A percentile compares a stretch with the other conserved stretches of the same genome.
phyloP scores from a whole-genome alignment of 2,888 invertebrate genomes.

The Ptychoptera albimana region DNA sequence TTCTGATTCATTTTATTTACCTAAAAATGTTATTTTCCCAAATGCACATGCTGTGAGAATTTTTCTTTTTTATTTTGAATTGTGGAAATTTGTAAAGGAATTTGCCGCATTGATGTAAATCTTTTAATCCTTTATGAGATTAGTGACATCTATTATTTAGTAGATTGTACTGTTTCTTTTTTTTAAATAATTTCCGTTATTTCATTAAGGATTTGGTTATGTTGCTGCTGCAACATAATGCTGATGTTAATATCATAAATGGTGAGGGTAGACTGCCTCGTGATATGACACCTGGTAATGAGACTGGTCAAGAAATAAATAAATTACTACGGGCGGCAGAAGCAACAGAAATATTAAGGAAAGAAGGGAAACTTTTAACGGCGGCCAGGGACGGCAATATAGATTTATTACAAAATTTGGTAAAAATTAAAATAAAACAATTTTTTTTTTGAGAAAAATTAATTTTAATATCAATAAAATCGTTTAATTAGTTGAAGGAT shows the following conservation, averaged over 20 bases:
- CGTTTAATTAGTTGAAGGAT: constrained; percentile 33
- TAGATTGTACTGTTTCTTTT: background rate
- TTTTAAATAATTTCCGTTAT: background rate
- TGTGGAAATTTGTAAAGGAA: no score
- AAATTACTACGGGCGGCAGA: constrained; percentile 43
- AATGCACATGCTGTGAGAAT: no score
- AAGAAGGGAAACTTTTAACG: constrained; percentile 38
- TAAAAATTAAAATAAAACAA: constrained; percentile 18
- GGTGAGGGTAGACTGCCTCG: constrained; percentile 44
- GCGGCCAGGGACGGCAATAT: constrained; percentile 44
- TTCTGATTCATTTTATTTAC: no score
- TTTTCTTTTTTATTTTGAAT: no score
- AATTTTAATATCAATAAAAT: background rate
- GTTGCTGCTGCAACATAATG: constrained; percentile 40
- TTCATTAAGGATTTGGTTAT: constrained; percentile 45
- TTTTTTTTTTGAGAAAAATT: background rate
- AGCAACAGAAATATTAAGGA: constrained; percentile 36
- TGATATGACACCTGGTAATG: constrained; percentile 38
- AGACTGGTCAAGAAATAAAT: constrained; percentile 31
- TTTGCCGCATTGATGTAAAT: no score
- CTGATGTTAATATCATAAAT: constrained; percentile 45
- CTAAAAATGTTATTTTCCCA: no score
- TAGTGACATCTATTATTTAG: no score
- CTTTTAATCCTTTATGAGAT: no score
- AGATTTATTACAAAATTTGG: constrained; percentile 38